These are phyloP conservation scores for Omphaloscelis lunosa DNA, from an alignment of 2,888 invertebrate genomes.

Conservation along the genomic window DNA sequence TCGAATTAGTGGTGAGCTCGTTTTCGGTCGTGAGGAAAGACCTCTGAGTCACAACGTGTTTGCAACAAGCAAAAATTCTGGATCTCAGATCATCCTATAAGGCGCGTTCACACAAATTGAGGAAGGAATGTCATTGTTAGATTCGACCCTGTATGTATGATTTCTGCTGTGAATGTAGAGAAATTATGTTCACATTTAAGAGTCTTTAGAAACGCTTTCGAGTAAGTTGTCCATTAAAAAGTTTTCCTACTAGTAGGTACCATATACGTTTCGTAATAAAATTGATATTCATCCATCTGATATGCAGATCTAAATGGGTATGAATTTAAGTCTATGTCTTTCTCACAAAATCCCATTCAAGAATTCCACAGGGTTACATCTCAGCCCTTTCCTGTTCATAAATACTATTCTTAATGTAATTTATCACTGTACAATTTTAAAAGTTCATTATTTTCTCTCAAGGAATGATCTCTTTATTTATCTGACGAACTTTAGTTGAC, in stretches of 20 bases:
- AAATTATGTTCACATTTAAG: neutral
- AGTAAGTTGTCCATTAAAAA: neutral
- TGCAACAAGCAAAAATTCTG: slow-evolving; percentile 55
- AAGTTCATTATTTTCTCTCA: no score
- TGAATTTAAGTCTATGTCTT: neutral
- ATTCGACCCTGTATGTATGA: neutral
- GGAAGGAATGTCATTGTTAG: slow-evolving; percentile 2
- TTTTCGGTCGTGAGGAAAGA: slow-evolving; percentile 47
- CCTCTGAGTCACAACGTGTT: slow-evolving; percentile 66
- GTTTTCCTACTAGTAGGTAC: neutral
- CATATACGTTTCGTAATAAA: neutral
- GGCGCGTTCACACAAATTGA: slow-evolving; percentile 36
- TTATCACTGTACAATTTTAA: neutral
- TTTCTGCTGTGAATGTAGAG: neutral
- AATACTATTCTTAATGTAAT: neutral
- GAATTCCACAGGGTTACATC: neutral
- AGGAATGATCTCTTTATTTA: no score
- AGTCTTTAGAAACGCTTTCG: neutral
- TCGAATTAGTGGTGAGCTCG: slow-evolving; percentile 7
- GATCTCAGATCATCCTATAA: slow-evolving; percentile 45
- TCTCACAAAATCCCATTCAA: neutral
- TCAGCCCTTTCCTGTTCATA: neutral
- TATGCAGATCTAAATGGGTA: neutral
- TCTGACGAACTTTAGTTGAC: neutral
- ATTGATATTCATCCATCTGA: neutral